Evolutionary conservation across 1,140 invertebrate species (phyloP).

Genomic region (Cyclina sinensis): DNA sequence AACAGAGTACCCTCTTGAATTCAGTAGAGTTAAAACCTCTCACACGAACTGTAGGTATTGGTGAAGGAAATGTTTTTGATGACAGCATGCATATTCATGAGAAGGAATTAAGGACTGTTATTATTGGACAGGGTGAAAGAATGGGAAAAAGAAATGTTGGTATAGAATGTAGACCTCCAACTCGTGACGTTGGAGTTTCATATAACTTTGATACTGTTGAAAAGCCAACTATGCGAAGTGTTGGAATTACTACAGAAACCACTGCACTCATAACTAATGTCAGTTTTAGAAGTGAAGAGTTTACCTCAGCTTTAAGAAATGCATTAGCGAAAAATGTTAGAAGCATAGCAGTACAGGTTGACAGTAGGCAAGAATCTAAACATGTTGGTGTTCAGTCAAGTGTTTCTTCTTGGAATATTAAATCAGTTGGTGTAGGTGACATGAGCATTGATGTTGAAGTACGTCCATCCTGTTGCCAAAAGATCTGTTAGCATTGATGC

Average conservation of each 20-base stretch:
- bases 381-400: slow-evolving; percentile 72
- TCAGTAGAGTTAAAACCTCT: slow-evolving; percentile 76
- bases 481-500: slow-evolving; percentile 79
- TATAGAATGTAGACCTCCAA: slow-evolving; percentile 90
- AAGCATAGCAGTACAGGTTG: slow-evolving; percentile 81
- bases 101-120: slow-evolving; percentile 85
- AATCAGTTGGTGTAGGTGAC: slow-evolving; percentile 80
- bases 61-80: slow-evolving; percentile 85
- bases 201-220: slow-evolving; percentile 81
- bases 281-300: slow-evolving; percentile 83
- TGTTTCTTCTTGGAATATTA: slow-evolving; percentile 64
- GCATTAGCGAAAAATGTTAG: slow-evolving; percentile 83
- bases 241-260: slow-evolving; percentile 84
- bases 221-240: slow-evolving; percentile 79
- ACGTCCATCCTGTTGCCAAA: slow-evolving; percentile 71
- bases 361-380: slow-evolving; percentile 71
- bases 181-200: slow-evolving; percentile 87
- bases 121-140: slow-evolving; percentile 79
- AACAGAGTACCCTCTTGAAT: slow-evolving; percentile 64
- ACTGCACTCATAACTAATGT: slow-evolving; percentile 77
- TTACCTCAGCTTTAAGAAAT: slow-evolving; percentile 79
- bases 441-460: slow-evolving; percentile 83
- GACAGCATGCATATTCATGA: slow-evolving; percentile 84
- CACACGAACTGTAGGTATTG: slow-evolving; percentile 83
- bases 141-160: slow-evolving; percentile 89